phyloP scores from a whole-genome alignment of 2,113 vertebrate species.

The Eclectus roratus region DNA sequence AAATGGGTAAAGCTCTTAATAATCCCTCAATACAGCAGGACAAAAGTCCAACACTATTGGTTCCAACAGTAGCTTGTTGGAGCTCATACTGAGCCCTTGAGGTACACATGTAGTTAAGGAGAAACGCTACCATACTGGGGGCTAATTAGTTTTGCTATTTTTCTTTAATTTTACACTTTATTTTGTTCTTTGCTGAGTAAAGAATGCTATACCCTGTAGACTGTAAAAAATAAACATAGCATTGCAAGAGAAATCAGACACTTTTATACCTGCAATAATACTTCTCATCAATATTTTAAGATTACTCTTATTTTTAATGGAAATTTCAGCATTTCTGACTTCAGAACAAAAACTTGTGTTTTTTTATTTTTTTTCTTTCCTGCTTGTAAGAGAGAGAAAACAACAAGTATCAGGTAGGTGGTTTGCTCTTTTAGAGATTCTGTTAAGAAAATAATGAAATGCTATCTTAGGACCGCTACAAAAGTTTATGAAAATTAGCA shows the following conservation, averaged over 20 bases:
- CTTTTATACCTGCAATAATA: neutral
- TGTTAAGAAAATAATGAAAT: neutral
- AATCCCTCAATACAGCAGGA: slow-evolving; percentile 44
- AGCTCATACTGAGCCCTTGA: slow-evolving; percentile 25
- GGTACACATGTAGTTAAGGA: neutral
- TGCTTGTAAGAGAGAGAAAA: neutral
- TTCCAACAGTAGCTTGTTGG: slow-evolving; percentile 38
- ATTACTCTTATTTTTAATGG: neutral
- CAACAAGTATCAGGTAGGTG: neutral
- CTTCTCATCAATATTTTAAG: neutral
- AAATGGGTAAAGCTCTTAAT: slow-evolving; percentile 50
- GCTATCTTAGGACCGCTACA: neutral
- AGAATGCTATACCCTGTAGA: neutral
- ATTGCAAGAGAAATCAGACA: neutral
- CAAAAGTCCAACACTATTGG: slow-evolving; percentile 52
- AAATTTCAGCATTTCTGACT: neutral
- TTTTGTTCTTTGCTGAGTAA: neutral
- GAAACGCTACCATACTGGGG: neutral
- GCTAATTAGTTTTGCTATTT: neutral
- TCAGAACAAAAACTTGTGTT: neutral
- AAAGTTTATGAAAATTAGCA: neutral
- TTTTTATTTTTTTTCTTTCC: neutral
- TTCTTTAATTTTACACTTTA: neutral
- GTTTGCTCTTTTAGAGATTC: neutral
- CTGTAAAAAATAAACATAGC: neutral